These are phyloP conservation scores for Falco biarmicus DNA, from an alignment of 2,797 vertebrate genomes.

Conservation along the genomic window DNA sequence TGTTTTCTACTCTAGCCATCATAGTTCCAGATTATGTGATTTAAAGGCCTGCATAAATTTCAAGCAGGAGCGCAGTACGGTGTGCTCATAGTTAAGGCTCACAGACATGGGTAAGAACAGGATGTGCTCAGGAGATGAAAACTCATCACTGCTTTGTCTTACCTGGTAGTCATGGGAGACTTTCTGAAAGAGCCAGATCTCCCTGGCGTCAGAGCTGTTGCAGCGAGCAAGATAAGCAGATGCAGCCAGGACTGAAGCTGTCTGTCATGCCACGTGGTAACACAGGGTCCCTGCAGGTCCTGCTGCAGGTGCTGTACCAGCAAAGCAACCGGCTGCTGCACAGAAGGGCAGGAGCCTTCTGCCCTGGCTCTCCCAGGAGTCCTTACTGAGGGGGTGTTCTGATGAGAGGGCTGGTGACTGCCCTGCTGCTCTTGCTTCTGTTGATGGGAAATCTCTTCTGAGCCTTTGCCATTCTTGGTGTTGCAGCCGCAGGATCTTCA, in stretches of 20 bases:
- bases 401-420: not conserved
- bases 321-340: not conserved
- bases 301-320: not conserved
- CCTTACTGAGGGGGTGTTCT: not conserved
- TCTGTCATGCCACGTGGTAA: not conserved
- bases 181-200: not conserved
- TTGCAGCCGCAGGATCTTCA: not conserved
- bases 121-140: not conserved
- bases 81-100: not conserved
- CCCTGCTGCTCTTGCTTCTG: not conserved
- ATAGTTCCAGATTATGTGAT: not conserved
- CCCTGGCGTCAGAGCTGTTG: not conserved
- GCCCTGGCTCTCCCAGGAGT: not conserved
- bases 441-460: not conserved
- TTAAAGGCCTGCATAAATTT: not conserved
- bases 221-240: not conserved
- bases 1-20: not conserved
- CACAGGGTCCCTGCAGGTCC: not conserved
- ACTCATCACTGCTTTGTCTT: not conserved
- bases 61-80: not conserved
- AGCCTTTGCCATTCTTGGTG: not conserved
- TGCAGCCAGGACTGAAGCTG: not conserved
- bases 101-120: not conserved
- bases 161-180: not conserved
- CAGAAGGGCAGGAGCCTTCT: not conserved